Percentiles rank a stretch among this genome's conserved stretches.
phyloP scores from a whole-genome alignment of 1,140 invertebrate genomes.

The Nephotettix cincticeps region DNA sequence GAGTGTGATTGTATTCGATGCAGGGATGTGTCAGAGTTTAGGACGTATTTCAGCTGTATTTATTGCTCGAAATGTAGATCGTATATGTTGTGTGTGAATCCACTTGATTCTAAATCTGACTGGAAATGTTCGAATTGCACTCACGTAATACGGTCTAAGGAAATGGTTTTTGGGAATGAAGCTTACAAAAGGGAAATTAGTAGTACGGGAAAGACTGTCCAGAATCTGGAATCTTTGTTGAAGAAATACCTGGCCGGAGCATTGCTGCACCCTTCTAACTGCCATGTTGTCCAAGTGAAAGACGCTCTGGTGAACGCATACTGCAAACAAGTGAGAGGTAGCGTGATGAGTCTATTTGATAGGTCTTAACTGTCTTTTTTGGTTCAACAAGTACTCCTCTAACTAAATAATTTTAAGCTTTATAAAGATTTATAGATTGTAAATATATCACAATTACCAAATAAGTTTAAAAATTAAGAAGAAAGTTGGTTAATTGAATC shows the following conservation, averaged over 20 bases:
- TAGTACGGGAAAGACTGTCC: constrained; percentile 52
- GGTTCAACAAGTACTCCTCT: too few species aligned
- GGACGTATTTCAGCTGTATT: constrained; percentile 65
- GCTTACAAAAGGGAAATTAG: constrained; percentile 58
- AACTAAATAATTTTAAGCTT: too few species aligned
- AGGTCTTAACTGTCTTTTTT: too few species aligned
- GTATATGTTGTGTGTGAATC: constrained; percentile 54
- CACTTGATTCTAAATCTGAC: constrained; percentile 54
- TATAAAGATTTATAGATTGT: too few species aligned
- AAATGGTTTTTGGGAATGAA: constrained; percentile 31
- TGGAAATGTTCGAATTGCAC: constrained; percentile 56
- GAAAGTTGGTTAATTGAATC: too few species aligned
- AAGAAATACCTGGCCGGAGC: constrained; percentile 51
- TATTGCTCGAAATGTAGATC: constrained; percentile 62
- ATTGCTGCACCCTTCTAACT: constrained; percentile 62
- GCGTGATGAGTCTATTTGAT: too few species aligned
- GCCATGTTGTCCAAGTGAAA: constrained; percentile 64
- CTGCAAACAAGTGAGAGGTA: too few species aligned
- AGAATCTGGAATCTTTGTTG: constrained; percentile 60
- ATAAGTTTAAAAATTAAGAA: too few species aligned
- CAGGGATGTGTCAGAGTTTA: constrained; percentile 63
- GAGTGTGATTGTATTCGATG: constrained; percentile 66
- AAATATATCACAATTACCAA: too few species aligned
- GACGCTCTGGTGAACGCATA: constrained; percentile 63
- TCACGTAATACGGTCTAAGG: constrained; percentile 22